Evolutionary conservation across 2,888 invertebrate genomes (phyloP), one percentile per base, ranked within the genome.

Genomic region (Xestia rhomboidea): DNA sequence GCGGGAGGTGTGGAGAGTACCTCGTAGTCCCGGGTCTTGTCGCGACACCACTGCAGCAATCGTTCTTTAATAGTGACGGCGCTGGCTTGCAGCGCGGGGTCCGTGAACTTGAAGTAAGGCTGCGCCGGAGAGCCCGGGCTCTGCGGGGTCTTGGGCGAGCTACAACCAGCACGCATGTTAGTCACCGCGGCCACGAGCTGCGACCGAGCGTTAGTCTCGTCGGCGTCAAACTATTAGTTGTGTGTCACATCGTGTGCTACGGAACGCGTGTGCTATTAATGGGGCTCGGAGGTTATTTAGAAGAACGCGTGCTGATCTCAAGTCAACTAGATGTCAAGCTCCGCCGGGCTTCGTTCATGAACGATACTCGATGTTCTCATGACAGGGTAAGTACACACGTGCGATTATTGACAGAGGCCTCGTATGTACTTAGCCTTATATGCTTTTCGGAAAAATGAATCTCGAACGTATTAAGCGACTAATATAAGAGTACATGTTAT

Each of bases 21-120:
- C 98, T 99, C 98, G 97, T 99, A 99, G 97, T 99, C 99, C 97
- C 98, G 98, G 93, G 99, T 99, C 98, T 99, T 99, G 97, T 98
- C 98, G 97, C 99, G 98, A 97, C 99, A 99, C 99, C 99, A 99
- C 97, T 98, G 98, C 97, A 99, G 98, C 95, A 99, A 97, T 97
- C 99, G 98, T 95, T 99, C 99, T 98, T 99, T 99, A 97, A 99
- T 99, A 97, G 99, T 98, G 97, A 98, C 98, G 93, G 99, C 99
- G 97, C 98, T 99, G 96, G 98, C 98, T 96, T 98, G 98, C 97
- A 99, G 97, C 97, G 98, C 98, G 93, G 98, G 98, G 97, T 98
- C 98, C 96, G 98, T 98, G 97, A 99, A 98, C 98, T 98, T 98
- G 98, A 99, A 98, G 96, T 98, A 97, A 95, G 98, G 98, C 95